Percentiles rank a stretch among this genome's conserved stretches.
phyloP scores from a whole-genome alignment of 2,888 invertebrate genomes.

The Epinotia ramella region DNA sequence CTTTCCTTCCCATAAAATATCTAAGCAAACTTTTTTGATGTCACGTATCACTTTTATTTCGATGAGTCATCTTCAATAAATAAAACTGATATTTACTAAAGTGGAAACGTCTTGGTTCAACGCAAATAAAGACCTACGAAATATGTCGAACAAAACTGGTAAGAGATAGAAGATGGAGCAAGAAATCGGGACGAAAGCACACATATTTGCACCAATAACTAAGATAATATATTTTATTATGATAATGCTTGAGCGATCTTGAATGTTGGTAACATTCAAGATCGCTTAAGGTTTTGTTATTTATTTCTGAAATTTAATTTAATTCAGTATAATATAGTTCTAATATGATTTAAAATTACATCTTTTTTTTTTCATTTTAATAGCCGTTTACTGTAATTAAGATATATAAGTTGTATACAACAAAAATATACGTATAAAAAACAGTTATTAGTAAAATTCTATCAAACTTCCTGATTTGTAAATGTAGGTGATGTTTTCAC shows the following conservation, averaged over 20 bases:
- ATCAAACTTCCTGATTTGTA: no score
- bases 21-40: neutral
- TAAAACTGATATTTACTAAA: constrained; percentile 26
- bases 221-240: neutral
- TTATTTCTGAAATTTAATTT: no score
- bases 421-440: no score
- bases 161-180: constrained; percentile 12
- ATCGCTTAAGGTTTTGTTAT: neutral
- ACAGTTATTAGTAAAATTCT: no score
- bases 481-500: neutral
- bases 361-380: no score
- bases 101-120: constrained; percentile 16
- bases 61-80: constrained; percentile 1
- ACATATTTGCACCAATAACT: constrained; percentile 7
- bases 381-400: no score
- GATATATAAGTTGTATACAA: no score
- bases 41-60: neutral
- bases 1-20: neutral
- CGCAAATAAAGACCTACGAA: constrained; percentile 25
- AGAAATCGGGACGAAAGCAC: constrained; percentile 20
- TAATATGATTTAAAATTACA: no score
- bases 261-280: neutral
- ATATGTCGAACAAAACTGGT: constrained; percentile 20
- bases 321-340: no score
- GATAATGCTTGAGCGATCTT: neutral